Percentiles rank a stretch among this genome's conserved stretches.
Conservation (phyloP, 2,113 vertebrate genomes). For the Monopterus albus region DNA sequence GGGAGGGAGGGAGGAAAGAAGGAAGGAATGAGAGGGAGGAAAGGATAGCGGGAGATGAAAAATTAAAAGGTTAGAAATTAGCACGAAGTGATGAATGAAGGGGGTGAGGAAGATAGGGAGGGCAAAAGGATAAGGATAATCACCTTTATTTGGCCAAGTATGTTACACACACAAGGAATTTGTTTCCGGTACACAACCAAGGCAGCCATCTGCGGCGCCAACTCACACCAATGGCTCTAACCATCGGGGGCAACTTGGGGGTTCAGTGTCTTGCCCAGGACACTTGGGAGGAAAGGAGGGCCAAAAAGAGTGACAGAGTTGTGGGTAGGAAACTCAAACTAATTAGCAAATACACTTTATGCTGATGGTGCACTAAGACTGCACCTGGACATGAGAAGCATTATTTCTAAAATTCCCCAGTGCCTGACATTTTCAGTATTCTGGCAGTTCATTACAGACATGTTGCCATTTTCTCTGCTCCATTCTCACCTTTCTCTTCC, state of each 20-base stretch:
- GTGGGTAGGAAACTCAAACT: constrained; percentile 2
- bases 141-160: no score
- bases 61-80: constrained; percentile 4
- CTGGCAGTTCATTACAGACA: neutral
- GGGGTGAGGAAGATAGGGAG: neutral
- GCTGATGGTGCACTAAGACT: constrained; percentile 7
- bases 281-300: neutral
- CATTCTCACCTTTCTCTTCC: constrained; percentile 16
- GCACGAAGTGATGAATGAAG: neutral
- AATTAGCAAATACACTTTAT: constrained; percentile 15
- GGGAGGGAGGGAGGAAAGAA: neutral
- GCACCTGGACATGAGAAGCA: constrained; percentile 6
- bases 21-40: neutral
- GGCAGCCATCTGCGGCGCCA: no score
- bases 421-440: neutral
- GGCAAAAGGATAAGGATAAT: no score
- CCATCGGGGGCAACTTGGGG: no score
- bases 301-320: neutral
- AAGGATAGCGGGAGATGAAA: constrained; percentile 7
- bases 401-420: neutral
- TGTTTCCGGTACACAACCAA: no score
- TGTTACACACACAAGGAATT: no score
- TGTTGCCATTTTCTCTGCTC: neutral
- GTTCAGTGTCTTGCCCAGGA: no score
- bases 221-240: no score